A percentile compares a stretch with the other conserved stretches of the same genome.
Conservation (phyloP, 2,797 vertebrate species). For the Acrocephalus scirpaceus region DNA sequence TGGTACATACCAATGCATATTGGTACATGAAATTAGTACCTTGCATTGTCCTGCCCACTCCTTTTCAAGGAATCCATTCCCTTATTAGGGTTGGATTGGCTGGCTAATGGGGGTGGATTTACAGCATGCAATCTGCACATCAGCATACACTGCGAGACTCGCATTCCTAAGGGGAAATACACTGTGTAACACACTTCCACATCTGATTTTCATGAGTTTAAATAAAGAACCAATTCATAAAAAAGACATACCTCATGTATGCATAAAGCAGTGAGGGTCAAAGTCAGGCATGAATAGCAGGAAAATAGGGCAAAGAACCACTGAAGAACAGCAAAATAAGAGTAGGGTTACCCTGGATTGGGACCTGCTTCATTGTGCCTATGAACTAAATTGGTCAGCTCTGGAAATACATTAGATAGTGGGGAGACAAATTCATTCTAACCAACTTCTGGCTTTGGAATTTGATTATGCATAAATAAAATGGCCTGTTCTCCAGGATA, state of each 20-base stretch:
- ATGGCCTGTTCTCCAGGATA: neutral
- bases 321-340: neutral
- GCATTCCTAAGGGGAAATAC: neutral
- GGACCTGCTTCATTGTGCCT: fast-evolving
- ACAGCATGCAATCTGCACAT: neutral
- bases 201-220: neutral
- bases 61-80: neutral
- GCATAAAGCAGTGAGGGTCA: neutral
- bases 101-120: neutral
- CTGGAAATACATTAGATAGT: neutral
- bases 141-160: neutral
- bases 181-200: neutral
- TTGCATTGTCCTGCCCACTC: neutral
- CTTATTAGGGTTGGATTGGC: neutral
- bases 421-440: neutral
- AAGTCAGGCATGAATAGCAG: neutral
- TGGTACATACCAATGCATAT: neutral
- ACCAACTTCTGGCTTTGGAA: neutral
- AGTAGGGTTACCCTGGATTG: neutral
- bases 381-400: neutral
- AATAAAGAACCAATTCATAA: neutral
- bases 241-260: neutral
- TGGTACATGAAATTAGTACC: neutral
- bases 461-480: neutral
- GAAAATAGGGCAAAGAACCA: neutral